A percentile compares a stretch with the other conserved stretches of the same genome.
Evolutionary conservation across 2,888 invertebrate genomes (phyloP).

Genomic region (Lepas anatifera): DNA sequence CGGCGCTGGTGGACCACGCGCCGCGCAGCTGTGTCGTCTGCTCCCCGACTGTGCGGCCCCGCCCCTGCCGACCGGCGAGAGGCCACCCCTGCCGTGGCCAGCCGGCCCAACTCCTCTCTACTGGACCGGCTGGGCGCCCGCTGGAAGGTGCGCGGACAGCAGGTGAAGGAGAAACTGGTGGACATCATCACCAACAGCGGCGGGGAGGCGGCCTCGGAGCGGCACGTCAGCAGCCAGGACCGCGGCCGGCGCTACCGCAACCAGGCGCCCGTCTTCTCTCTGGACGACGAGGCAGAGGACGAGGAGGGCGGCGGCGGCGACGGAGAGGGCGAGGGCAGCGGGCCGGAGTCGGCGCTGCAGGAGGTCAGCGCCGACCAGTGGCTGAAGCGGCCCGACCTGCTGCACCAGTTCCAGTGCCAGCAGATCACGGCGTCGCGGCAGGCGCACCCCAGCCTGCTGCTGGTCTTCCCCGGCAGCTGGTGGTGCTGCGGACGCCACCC

Average conservation of each 20-base stretch:
- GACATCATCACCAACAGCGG: slow-evolving; percentile 36
- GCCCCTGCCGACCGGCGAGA: too few relatives aligned
- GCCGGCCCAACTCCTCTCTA: background rate
- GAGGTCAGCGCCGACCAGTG: slow-evolving; percentile 36
- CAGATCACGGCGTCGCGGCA: slow-evolving; percentile 36
- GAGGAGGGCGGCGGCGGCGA: background rate
- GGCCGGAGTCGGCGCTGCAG: slow-evolving; percentile 25
- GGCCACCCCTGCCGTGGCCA: slow-evolving; percentile 14
- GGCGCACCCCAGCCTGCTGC: slow-evolving; percentile 34
- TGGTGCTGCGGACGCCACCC: slow-evolving; percentile 32
- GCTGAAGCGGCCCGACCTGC: slow-evolving; percentile 38
- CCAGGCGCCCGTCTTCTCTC: background rate
- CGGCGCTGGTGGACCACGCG: slow-evolving; percentile 35
- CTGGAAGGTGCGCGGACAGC: slow-evolving; percentile 17
- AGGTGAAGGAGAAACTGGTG: slow-evolving; percentile 37
- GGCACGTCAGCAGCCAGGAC: slow-evolving; percentile 22
- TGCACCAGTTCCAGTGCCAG: slow-evolving; percentile 39
- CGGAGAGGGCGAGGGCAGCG: background rate
- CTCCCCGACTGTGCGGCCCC: too few relatives aligned
- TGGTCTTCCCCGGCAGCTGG: slow-evolving; percentile 36
- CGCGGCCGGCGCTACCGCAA: slow-evolving; percentile 20
- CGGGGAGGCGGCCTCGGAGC: background rate
- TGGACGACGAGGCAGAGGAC: background rate
- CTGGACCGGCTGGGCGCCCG: background rate
- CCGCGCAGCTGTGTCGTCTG: slow-evolving; percentile 33